Evolutionary conservation across 2,113 vertebrate genomes (phyloP).

Genomic region (human): GRCh38 chr18:40106501-40107000

Average conservation of each 20-base stretch:
- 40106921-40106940: neutral
- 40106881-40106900: slow-evolving; percentile 23
- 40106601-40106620: neutral
- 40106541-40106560: neutral
- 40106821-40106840: slow-evolving; percentile 4
- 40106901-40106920: neutral
- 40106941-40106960: neutral
- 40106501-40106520: neutral
- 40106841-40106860: neutral
- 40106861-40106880: neutral
- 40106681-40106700: neutral
- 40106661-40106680: neutral
- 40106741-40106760: neutral
- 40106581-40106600: neutral
- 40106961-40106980: neutral
- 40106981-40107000: slow-evolving; percentile 6
- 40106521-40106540: neutral
- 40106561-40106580: neutral
- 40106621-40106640: neutral
- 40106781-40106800: neutral
- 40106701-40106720: slow-evolving; percentile 29
- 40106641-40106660: neutral
- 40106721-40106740: neutral
- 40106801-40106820: slow-evolving; percentile 19
- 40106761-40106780: neutral